A percentile compares a stretch with the other conserved stretches of the same genome.
Evolutionary conservation across 2,113 vertebrate species (phyloP).

Genomic region (Hyla sarda): DNA sequence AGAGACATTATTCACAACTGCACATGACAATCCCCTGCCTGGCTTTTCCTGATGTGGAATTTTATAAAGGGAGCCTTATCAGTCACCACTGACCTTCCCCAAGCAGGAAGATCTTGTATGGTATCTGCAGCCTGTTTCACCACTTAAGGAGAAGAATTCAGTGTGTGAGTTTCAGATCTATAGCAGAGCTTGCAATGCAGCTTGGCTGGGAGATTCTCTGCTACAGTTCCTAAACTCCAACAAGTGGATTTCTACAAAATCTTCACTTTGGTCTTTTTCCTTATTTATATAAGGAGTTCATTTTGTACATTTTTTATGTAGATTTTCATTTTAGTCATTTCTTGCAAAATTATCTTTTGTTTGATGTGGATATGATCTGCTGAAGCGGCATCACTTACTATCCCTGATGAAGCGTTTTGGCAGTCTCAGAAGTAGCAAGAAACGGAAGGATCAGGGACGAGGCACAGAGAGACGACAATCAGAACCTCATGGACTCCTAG

Average conservation of each 20-base stretch:
- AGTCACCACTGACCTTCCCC: constrained; percentile 62
- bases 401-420: constrained; percentile 93
- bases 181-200: constrained; percentile 20
- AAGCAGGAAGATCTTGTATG: constrained; percentile 62
- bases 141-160: constrained; percentile 61
- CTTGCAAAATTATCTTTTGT: constrained; percentile 20
- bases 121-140: constrained; percentile 55
- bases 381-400: constrained; percentile 49
- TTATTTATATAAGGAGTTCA: neutral
- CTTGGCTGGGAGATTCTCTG: neutral
- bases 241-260: neutral
- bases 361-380: constrained; percentile 65
- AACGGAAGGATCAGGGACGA: constrained; percentile 75
- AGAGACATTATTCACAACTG: constrained; percentile 81
- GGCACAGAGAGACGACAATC: constrained; percentile 80
- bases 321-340: neutral
- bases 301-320: neutral
- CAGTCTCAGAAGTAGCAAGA: constrained; percentile 90
- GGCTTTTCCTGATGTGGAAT: constrained; percentile 59
- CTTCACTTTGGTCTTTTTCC: neutral
- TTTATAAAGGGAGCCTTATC: constrained; percentile 61
- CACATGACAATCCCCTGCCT: constrained; percentile 76
- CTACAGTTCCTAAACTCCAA: neutral
- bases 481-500: constrained; percentile 77
- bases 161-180: constrained; percentile 33